These are phyloP conservation scores for Acheta domesticus DNA, from an alignment of 2,888 invertebrate genomes.

Conservation along the genomic window DNA sequence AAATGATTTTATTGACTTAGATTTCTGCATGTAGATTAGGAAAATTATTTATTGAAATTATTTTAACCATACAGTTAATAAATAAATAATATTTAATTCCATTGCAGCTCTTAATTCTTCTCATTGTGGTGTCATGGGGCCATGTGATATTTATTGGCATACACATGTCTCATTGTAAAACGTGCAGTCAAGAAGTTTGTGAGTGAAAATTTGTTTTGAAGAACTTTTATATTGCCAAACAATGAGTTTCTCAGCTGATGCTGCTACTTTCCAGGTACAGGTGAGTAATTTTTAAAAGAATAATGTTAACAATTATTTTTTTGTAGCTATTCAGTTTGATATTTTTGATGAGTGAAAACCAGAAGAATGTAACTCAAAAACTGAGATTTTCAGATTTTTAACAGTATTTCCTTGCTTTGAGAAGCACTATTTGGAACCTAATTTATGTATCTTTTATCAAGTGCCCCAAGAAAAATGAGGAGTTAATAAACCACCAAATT, in stretches of 20 bases:
- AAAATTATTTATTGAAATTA: too few relatives aligned
- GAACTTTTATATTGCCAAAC: conserved; percentile 34
- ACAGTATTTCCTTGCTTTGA: too few relatives aligned
- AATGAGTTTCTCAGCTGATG: conserved; percentile 77
- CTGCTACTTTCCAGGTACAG: conserved; percentile 68
- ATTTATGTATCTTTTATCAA: too few relatives aligned
- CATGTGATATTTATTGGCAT: conserved; percentile 53
- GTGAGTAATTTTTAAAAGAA: conserved; percentile 40
- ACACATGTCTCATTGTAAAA: conserved; percentile 32
- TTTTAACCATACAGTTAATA: too few relatives aligned
- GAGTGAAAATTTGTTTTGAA: not conserved
- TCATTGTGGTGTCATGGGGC: conserved; percentile 53
- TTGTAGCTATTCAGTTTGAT: not conserved
- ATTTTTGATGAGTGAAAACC: not conserved
- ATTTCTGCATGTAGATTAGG: too few relatives aligned
- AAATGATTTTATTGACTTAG: too few relatives aligned
- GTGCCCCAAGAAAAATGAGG: too few relatives aligned
- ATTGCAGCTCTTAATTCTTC: conserved; percentile 40
- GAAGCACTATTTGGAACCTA: too few relatives aligned
- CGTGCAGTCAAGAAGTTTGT: conserved; percentile 23
- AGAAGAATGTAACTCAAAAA: not conserved
- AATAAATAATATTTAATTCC: too few relatives aligned
- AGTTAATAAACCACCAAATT: too few relatives aligned
- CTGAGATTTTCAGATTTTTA: too few relatives aligned
- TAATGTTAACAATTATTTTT: not conserved